These are phyloP conservation scores for Meandrusa payeni DNA, from an alignment of 2,888 invertebrate genomes.

Conservation along the genomic window DNA sequence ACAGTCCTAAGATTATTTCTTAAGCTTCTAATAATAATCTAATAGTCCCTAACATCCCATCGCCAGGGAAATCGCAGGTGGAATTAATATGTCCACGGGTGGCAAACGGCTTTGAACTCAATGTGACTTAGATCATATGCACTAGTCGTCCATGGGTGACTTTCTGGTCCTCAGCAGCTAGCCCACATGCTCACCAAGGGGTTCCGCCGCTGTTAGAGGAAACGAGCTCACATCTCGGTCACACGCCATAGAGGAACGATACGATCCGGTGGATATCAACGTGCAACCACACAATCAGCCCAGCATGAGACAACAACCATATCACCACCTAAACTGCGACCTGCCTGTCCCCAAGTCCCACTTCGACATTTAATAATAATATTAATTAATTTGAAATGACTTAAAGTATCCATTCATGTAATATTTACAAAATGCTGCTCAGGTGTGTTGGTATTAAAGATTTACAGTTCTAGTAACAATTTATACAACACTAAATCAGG, in stretches of 20 bases:
- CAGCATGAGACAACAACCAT: slow-evolving; percentile 18
- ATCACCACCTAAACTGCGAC: slow-evolving; percentile 9
- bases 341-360: slow-evolving; percentile 3
- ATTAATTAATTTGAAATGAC: neutral
- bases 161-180: slow-evolving; percentile 31
- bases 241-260: slow-evolving; percentile 27
- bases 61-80: slow-evolving; percentile 28
- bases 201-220: slow-evolving; percentile 29
- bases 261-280: slow-evolving; percentile 10
- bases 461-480: no score
- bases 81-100: slow-evolving; percentile 14
- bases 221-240: slow-evolving; percentile 10
- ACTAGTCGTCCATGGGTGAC: slow-evolving; percentile 27
- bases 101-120: slow-evolving; percentile 12
- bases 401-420: no score
- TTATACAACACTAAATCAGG: no score
- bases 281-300: slow-evolving; percentile 11
- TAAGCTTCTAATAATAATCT: slow-evolving; percentile 6
- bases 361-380: slow-evolving; percentile 10
- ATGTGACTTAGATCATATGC: slow-evolving; percentile 14
- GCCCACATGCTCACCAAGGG: slow-evolving; percentile 35
- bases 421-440: no score
- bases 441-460: no score
- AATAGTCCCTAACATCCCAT: slow-evolving; percentile 29
- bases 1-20: slow-evolving; percentile 24